Percentiles rank a stretch among this genome's conserved stretches.
Evolutionary conservation across 1,140 invertebrate genomes (phyloP).

Genomic region (Aleiodes sp.): DNA sequence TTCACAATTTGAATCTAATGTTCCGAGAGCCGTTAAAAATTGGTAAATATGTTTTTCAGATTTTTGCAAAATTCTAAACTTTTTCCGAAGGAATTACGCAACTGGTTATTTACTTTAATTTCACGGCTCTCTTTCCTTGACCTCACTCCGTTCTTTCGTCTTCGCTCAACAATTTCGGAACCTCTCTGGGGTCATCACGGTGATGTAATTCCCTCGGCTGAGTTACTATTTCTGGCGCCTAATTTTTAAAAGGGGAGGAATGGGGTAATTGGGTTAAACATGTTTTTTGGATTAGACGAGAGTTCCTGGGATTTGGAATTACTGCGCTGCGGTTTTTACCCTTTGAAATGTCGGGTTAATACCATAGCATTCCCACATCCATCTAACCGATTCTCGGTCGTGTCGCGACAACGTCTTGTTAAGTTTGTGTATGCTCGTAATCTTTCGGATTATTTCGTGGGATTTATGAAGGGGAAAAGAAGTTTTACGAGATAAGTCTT

Average conservation of each 20-base stretch:
- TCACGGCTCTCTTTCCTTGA: too few species aligned
- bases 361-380: slow-evolving; percentile 24
- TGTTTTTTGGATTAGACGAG: slow-evolving; percentile 34
- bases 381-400: background rate
- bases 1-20: too few species aligned
- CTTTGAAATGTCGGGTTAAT: slow-evolving; percentile 24
- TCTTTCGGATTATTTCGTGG: background rate
- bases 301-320: background rate
- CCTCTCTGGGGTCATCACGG: background rate
- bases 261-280: slow-evolving; percentile 29
- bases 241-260: background rate
- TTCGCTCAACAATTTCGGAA: too few species aligned
- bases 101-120: too few species aligned
- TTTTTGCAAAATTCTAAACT: too few species aligned
- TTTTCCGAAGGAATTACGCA: too few species aligned
- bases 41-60: too few species aligned
- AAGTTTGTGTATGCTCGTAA: background rate
- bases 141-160: too few species aligned
- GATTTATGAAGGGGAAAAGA: too few species aligned
- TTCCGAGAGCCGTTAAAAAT: too few species aligned
- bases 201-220: background rate
- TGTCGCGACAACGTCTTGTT: slow-evolving; percentile 4
- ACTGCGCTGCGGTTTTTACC: background rate
- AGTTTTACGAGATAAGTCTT: too few species aligned
- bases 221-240: background rate